Evolutionary conservation across 2,797 vertebrate species (phyloP).

Genomic region (Buphagus erythrorhynchus): DNA sequence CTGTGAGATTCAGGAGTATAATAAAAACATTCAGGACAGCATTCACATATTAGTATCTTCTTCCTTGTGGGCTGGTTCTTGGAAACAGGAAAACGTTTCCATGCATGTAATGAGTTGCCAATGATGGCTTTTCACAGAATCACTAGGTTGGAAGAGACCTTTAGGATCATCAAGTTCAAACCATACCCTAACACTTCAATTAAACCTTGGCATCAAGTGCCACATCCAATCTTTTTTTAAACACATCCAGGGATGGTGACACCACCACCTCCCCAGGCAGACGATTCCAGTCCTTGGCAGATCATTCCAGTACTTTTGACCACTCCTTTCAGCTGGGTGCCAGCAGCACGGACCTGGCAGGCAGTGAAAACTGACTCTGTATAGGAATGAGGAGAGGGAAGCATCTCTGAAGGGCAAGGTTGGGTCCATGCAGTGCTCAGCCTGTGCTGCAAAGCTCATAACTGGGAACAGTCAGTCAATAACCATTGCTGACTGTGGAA

Average conservation of each 20-base stretch:
- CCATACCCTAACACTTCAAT: background rate
- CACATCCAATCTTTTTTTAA: background rate
- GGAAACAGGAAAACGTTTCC: background rate
- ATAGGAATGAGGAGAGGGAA: background rate
- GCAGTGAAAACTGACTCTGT: background rate
- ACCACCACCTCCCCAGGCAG: background rate
- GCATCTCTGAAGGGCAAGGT: background rate
- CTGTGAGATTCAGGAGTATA: background rate
- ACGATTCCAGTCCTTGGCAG: background rate
- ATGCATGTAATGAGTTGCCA: background rate
- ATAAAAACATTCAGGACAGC: background rate
- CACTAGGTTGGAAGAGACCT: background rate
- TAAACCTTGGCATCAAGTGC: background rate
- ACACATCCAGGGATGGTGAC: background rate
- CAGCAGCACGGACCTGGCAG: background rate
- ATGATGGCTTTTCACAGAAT: background rate
- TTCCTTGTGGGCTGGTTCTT: background rate
- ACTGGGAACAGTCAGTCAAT: background rate
- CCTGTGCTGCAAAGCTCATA: background rate
- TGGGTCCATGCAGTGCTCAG: background rate
- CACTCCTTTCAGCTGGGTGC: background rate
- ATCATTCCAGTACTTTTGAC: background rate
- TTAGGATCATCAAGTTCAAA: background rate
- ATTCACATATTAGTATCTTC: background rate
- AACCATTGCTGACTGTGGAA: background rate